Conservation (phyloP, 2,888 invertebrate genomes). For the Anticlea derivata region DNA sequence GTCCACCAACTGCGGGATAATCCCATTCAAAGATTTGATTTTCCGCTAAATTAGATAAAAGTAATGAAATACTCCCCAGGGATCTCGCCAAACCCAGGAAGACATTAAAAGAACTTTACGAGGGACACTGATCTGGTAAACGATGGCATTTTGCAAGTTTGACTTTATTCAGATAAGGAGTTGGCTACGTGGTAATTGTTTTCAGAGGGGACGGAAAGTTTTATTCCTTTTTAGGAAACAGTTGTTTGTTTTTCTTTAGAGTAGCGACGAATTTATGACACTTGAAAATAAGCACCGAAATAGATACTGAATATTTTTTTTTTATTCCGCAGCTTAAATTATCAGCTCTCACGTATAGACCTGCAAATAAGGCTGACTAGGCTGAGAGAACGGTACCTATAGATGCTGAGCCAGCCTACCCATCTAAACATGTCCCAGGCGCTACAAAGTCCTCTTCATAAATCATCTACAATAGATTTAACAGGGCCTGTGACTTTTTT, state of each 20-base stretch:
- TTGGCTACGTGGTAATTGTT: conserved; percentile 31
- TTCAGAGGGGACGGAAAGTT: conserved; percentile 22
- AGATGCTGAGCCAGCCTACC: too few species aligned
- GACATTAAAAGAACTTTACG: conserved; percentile 56
- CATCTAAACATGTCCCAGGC: too few species aligned
- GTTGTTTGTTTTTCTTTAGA: conserved; percentile 15
- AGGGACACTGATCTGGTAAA: conserved; percentile 40
- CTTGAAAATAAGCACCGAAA: neutral
- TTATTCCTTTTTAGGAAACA: conserved; percentile 22
- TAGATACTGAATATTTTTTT: too few species aligned
- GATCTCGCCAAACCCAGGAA: conserved; percentile 49
- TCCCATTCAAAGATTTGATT: conserved; percentile 81
- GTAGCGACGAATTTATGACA: conserved; percentile 8
- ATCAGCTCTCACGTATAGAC: too few species aligned
- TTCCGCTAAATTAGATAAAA: conserved; percentile 81
- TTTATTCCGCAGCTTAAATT: too few species aligned
- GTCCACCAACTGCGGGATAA: conserved; percentile 63
- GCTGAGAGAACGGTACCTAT: too few species aligned
- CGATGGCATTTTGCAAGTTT: conserved; percentile 35
- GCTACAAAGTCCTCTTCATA: too few species aligned
- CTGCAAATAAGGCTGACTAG: too few species aligned
- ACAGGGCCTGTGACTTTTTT: too few species aligned
- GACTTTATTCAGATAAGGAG: conserved; percentile 31
- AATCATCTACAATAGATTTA: too few species aligned
- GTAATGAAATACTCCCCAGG: conserved; percentile 76